Conservation (phyloP, 2,888 invertebrate species). For the Microplitis manilae region DNA sequence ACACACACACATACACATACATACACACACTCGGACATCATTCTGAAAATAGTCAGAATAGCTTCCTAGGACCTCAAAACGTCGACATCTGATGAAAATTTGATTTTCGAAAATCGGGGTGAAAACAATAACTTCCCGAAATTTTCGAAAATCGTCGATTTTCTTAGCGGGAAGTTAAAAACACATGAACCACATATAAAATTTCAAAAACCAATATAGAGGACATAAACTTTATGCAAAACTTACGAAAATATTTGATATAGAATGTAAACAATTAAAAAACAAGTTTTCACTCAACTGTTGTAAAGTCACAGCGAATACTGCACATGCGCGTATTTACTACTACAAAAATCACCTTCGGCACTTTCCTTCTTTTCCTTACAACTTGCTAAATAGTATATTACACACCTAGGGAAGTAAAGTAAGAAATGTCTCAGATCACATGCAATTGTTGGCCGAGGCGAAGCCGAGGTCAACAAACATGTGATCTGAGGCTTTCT, state of each 20-base stretch:
- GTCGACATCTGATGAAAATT: too few species aligned
- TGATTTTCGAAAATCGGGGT: background rate
- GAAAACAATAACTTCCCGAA: background rate
- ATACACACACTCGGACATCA: too few species aligned
- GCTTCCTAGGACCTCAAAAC: too few species aligned
- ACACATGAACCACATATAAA: constrained; percentile 21
- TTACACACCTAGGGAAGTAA: too few species aligned
- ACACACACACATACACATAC: too few species aligned
- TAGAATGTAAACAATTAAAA: constrained; percentile 28
- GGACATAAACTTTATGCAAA: constrained; percentile 21
- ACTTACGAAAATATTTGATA: constrained; percentile 31
- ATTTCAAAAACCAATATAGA: constrained; percentile 4
- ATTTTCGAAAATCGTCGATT: background rate
- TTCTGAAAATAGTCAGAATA: too few species aligned
- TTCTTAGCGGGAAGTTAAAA: background rate
- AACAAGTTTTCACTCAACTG: constrained; percentile 28
- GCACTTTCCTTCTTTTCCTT: constrained; percentile 16
- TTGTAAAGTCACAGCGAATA: constrained; percentile 17
- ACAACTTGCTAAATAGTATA: constrained; percentile 1
- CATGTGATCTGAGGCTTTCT: too few species aligned
- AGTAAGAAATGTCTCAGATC: too few species aligned
- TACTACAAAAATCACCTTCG: constrained; percentile 22
- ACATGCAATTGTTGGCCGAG: too few species aligned
- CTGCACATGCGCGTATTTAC: constrained; percentile 33
- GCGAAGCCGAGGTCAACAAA: too few species aligned